Conservation (phyloP, 2,113 vertebrate species). For the Pyxicephalus adspersus region DNA sequence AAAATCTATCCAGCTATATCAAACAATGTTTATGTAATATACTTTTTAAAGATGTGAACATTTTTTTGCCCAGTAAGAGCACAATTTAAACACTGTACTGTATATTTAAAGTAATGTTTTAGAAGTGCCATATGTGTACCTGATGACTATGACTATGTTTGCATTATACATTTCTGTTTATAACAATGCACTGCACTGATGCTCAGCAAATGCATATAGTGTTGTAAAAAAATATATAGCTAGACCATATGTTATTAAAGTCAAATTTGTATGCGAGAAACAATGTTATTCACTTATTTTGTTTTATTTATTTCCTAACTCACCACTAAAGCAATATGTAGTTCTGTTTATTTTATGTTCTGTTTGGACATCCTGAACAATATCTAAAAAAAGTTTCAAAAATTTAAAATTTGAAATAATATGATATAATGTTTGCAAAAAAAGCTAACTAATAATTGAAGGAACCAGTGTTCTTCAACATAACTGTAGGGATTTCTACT, state of each 20-base stretch:
- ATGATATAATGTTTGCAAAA: too few relatives aligned
- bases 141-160: neutral
- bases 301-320: neutral
- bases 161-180: neutral
- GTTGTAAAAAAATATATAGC: neutral
- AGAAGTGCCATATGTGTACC: neutral
- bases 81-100: neutral
- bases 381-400: too few relatives aligned
- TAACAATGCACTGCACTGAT: neutral
- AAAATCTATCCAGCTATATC: neutral
- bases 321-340: neutral
- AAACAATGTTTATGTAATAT: neutral
- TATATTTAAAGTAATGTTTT: neutral
- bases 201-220: neutral
- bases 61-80: neutral
- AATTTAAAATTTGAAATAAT: too few relatives aligned
- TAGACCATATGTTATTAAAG: neutral
- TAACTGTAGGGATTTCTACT: too few relatives aligned
- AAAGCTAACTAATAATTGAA: too few relatives aligned
- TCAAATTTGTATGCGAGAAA: neutral
- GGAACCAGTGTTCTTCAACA: too few relatives aligned
- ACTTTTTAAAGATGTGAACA: slow-evolving; percentile 13
- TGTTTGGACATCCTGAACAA: too few relatives aligned
- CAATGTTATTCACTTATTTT: neutral
- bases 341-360: neutral